A percentile compares a stretch with the other conserved stretches of the same genome.
These are phyloP conservation scores for Synanthedon andrenaeformis DNA, from an alignment of 2,888 invertebrate species.

Conservation along the genomic window DNA sequence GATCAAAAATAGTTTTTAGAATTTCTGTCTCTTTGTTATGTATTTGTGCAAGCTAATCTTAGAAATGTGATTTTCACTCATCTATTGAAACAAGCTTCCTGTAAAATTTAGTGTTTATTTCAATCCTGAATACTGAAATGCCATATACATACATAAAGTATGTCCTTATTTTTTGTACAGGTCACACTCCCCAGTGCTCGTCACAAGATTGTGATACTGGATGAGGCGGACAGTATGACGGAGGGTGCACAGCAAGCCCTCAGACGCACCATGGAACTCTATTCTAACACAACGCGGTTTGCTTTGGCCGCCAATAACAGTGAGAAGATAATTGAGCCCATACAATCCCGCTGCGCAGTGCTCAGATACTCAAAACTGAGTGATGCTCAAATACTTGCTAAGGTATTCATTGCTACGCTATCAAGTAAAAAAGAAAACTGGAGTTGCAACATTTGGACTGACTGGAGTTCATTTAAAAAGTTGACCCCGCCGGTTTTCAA, in stretches of 20 bases:
- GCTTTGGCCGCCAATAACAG: conserved; percentile 98
- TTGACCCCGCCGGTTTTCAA: no score
- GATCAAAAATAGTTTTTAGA: no score
- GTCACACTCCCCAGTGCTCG: conserved; percentile 89
- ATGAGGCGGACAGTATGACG: conserved; percentile 99
- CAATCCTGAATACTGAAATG: no score
- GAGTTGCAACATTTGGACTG: no score
- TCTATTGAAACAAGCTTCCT: no score
- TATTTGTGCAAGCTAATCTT: no score
- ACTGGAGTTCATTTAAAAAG: no score
- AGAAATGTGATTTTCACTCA: no score
- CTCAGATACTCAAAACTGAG: conserved; percentile 90
- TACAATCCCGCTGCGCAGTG: conserved; percentile 98
- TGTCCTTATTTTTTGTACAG: no score
- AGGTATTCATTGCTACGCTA: conserved; percentile 47
- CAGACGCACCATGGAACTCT: conserved; percentile 98
- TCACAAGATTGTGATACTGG: conserved; percentile 97
- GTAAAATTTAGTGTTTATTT: no score
- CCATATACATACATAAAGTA: no score
- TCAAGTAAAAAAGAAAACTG: background rate
- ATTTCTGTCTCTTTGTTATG: no score
- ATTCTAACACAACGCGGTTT: conserved; percentile 96
- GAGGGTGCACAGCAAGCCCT: conserved; percentile 99
- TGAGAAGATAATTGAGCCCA: conserved; percentile 98
- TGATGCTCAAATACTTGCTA: conserved; percentile 91